A percentile compares a stretch with the other conserved stretches of the same genome.
These are phyloP conservation scores for Acanthornis magna DNA, from an alignment of 2,797 vertebrate genomes.

Conservation along the genomic window DNA sequence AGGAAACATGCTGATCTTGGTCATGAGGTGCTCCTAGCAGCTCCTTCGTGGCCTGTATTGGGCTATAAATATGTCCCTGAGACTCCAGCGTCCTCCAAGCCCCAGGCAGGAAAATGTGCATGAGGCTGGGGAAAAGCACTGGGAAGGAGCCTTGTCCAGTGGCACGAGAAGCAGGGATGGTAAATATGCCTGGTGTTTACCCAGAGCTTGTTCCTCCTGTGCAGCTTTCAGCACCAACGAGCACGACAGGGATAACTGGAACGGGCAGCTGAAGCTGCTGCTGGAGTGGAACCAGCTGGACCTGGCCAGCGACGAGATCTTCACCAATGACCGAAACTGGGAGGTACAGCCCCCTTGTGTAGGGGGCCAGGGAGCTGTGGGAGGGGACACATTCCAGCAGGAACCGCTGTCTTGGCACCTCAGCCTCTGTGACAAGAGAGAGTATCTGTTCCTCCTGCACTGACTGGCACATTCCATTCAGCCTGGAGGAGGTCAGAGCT, in stretches of 20 bases:
- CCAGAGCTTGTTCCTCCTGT: neutral
- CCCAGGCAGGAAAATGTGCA: fast-evolving
- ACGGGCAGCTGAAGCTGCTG: constrained; percentile 78
- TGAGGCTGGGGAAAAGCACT: neutral
- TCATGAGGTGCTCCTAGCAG: neutral
- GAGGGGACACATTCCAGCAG: neutral
- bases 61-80: neutral
- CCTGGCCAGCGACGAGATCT: constrained; percentile 79
- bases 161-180: neutral
- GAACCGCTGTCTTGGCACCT: neutral
- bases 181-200: neutral
- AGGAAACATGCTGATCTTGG: neutral
- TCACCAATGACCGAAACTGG: constrained; percentile 80
- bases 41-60: neutral
- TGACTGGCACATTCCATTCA: no score
- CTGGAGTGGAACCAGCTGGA: constrained; percentile 83
- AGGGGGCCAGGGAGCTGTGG: neutral
- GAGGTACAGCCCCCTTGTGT: constrained; percentile 64
- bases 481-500: neutral
- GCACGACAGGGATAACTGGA: constrained; percentile 80
- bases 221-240: constrained; percentile 81
- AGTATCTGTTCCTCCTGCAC: neutral
- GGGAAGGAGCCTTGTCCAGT: neutral
- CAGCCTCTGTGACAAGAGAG: neutral
- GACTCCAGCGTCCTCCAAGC: neutral